Evolutionary conservation across 1,140 invertebrate genomes (phyloP).

Genomic region (Hylyphantes graminicola): DNA sequence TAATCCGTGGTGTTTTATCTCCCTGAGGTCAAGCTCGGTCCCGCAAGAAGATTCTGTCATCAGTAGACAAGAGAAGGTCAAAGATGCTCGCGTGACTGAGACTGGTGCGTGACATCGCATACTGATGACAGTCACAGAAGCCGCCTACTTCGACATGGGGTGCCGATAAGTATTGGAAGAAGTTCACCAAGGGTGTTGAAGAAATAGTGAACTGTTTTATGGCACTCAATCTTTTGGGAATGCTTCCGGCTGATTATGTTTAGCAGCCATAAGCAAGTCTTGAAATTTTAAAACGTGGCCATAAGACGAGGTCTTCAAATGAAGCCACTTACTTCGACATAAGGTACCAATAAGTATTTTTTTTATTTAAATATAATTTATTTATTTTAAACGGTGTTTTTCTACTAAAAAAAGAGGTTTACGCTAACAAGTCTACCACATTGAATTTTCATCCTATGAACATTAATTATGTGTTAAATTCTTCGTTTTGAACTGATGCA

Average conservation of each 20-base stretch:
- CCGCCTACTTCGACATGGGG: background rate
- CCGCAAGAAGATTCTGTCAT: constrained; percentile 14
- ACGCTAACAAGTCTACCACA: no score
- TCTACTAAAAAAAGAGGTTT: no score
- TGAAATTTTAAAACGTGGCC: no score
- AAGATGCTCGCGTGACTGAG: constrained; percentile 27
- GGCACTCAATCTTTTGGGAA: background rate
- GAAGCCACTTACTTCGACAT: no score
- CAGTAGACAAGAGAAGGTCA: constrained; percentile 41
- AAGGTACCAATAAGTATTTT: constrained; percentile 10
- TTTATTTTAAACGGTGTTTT: no score
- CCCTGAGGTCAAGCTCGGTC: constrained; percentile 22
- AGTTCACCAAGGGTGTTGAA: background rate
- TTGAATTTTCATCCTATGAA: no score
- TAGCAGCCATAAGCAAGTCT: no score
- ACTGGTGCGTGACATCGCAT: constrained; percentile 41
- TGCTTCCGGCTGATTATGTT: no score
- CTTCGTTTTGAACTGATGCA: no score
- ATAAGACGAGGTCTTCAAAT: no score
- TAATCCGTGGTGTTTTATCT: constrained; percentile 33
- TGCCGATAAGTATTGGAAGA: constrained; percentile 30
- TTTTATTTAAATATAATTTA: no score
- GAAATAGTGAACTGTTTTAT: background rate
- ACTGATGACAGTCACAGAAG: constrained; percentile 32
- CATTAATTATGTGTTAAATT: no score